phyloP scores from a whole-genome alignment of 2,888 invertebrate species.

The Chrysolina americana region DNA sequence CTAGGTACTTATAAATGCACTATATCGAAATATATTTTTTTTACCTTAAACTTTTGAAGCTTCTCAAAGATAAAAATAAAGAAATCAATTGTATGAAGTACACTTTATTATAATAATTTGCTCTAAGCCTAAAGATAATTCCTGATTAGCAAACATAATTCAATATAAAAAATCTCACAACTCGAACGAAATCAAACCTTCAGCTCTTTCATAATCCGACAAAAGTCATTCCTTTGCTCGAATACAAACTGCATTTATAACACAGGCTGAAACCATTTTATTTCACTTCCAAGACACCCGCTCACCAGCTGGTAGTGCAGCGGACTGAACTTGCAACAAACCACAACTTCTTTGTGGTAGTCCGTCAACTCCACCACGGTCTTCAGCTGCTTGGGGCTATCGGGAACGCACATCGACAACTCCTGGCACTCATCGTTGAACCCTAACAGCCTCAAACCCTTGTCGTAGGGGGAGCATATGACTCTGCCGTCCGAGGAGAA shows the following conservation, averaged over 20 bases:
- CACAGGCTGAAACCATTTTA: constrained; percentile 90
- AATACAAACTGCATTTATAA: constrained; percentile 55
- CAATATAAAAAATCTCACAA: not conserved
- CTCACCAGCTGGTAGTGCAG: constrained; percentile 89
- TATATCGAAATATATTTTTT: no score
- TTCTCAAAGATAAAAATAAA: not conserved
- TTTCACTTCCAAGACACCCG: constrained; percentile 90
- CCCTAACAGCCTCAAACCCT: constrained; percentile 87
- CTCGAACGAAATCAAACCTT: not conserved
- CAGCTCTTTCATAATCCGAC: not conserved
- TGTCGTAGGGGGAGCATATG: constrained; percentile 91
- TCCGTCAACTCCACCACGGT: constrained; percentile 80
- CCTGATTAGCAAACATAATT: not conserved
- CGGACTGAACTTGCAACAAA: constrained; percentile 93
- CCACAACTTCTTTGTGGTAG: constrained; percentile 87
- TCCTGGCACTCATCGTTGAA: constrained; percentile 86
- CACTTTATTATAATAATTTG: not conserved
- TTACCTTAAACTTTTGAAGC: no score
- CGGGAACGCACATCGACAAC: constrained; percentile 78
- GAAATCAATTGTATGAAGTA: not conserved
- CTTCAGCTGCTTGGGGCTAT: constrained; percentile 71
- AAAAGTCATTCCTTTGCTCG: not conserved
- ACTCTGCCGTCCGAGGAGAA: constrained; percentile 92
- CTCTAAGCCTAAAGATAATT: not conserved
- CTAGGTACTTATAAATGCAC: no score